Evolutionary conservation across 2,888 invertebrate species (phyloP), one percentile per base, ranked within the genome.

Genomic region (Helleia helle): DNA sequence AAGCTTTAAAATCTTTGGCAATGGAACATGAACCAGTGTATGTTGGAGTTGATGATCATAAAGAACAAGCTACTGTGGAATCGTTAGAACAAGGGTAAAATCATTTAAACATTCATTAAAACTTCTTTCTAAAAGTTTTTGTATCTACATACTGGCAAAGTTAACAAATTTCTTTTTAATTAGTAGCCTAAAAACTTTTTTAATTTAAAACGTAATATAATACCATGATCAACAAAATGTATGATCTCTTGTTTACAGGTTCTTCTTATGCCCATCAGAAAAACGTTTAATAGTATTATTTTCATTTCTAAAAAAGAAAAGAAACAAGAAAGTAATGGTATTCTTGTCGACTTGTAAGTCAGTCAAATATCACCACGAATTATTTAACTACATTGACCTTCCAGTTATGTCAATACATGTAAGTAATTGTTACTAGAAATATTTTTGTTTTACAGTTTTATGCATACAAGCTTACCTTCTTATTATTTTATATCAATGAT

Each of bases 311-410:
- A 97, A 97, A 77, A 97, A 95, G 81, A 98, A 98, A 66, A 88
- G 92, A 38, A 94, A 93, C 86, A 97, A 96, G 88, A 95, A 95
- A 76, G 94, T 98, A 41, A 94, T 98, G 90, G 98, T 99, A 1
- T 99, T 99, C 86, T 93, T 99, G 71, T 97, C 96, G 40, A 96
- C 97, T 0, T 99, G 99, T 69, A 93, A 97, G 92, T 93, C 97
- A 5, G 99, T 99, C 26, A 97, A 98, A 72, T 99, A 91, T 71
- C 95, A 98, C 65, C 91, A 96, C 64, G 98, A 99, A 65, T 87
- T 99, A 4, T 90, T 99, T 55, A 99, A 99, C 80, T 99, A 97
- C 65, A 97, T 99, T 42, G 98, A 99, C 80, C 77, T 99, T 29
- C 94, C 97, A 3, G 97, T 97, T 26, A 91, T 93, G 87, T 94